Conservation (phyloP, 2,797 vertebrate species). For the Cichlasoma orientale region DNA sequence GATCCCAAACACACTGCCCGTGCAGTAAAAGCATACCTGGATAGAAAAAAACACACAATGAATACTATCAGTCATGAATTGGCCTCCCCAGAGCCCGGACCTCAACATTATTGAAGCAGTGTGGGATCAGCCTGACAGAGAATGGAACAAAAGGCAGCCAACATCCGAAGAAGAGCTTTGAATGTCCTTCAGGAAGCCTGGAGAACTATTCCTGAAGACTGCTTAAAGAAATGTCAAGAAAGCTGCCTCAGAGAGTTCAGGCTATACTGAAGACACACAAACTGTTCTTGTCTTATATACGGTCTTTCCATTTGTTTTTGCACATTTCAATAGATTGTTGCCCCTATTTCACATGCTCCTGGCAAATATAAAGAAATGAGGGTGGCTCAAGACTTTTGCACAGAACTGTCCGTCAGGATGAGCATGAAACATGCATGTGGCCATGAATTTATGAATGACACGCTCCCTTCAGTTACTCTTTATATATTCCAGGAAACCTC, state of each 20-base stretch:
- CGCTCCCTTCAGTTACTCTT: constrained; percentile 3
- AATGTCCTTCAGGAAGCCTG: neutral
- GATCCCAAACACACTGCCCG: too few species aligned
- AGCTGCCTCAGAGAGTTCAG: neutral
- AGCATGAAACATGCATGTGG: neutral
- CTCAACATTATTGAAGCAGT: too few species aligned
- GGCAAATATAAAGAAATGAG: neutral
- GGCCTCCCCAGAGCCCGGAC: too few species aligned
- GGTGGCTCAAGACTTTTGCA: neutral
- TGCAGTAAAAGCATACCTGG: too few species aligned
- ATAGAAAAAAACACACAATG: too few species aligned
- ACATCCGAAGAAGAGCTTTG: neutral
- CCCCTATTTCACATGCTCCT: neutral
- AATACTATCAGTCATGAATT: too few species aligned
- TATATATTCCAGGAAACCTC: neutral
- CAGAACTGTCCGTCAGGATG: neutral
- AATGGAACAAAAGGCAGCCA: neutral
- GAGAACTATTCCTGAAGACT: neutral
- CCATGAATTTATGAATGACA: neutral
- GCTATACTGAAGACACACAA: neutral
- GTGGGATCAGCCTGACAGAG: neutral
- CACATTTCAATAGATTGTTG: neutral
- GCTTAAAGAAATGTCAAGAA: too few species aligned
- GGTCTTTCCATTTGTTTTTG: neutral
- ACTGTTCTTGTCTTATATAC: neutral